Conservation (phyloP, 2,113 vertebrate genomes). For the Empidonax traillii region DNA sequence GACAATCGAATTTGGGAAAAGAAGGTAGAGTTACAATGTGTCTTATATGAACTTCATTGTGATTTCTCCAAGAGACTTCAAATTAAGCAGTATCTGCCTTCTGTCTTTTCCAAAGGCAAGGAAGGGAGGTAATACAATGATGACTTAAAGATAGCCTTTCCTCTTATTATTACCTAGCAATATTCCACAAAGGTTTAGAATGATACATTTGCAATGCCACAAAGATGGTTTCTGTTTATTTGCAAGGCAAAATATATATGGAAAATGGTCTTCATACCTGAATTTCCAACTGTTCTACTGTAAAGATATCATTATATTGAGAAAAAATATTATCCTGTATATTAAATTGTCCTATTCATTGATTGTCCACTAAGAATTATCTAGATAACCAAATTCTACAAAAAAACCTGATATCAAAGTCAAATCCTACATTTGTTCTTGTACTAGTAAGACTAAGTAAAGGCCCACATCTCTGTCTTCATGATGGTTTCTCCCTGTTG, state of each 20-base stretch:
- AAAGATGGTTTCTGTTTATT: neutral
- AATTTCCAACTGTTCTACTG: neutral
- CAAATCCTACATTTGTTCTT: neutral
- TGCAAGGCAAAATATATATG: neutral
- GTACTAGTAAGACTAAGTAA: neutral
- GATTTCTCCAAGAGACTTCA: neutral
- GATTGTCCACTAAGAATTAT: neutral
- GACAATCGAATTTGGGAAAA: neutral
- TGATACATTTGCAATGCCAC: neutral
- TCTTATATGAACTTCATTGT: neutral
- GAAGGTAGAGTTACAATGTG: neutral
- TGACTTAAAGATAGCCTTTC: neutral
- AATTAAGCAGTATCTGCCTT: neutral
- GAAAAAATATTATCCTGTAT: neutral
- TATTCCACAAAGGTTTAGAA: neutral
- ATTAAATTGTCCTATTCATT: neutral
- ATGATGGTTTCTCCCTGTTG: neutral
- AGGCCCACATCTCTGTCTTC: neutral
- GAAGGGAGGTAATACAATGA: neutral
- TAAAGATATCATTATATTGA: neutral
- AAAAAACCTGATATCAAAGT: neutral
- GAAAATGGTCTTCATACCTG: neutral
- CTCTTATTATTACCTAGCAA: neutral
- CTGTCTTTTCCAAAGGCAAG: neutral
- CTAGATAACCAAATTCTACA: neutral